Evolutionary conservation across 2,888 invertebrate species (phyloP).

Genomic region (Ferrisia virgata): DNA sequence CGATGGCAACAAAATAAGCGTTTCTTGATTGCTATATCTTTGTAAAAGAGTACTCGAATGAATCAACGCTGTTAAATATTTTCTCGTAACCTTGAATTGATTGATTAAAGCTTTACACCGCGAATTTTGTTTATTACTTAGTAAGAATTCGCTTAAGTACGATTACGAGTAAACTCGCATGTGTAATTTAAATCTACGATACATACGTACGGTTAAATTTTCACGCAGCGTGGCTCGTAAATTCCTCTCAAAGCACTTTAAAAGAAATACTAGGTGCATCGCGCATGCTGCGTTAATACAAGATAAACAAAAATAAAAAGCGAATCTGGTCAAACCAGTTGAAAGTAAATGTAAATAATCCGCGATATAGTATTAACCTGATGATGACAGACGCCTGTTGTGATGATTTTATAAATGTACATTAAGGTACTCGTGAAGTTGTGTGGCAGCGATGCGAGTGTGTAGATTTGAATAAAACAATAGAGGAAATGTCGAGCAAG

Average conservation of each 20-base stretch:
- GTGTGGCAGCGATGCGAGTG: too few relatives aligned
- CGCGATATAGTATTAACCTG: background rate
- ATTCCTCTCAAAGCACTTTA: background rate
- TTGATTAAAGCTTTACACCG: background rate
- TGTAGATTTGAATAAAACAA: too few relatives aligned
- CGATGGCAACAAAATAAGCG: background rate
- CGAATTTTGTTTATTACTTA: background rate
- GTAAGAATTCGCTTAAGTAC: background rate
- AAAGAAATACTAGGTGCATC: background rate
- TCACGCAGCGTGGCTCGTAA: background rate
- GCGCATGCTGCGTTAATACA: too few relatives aligned
- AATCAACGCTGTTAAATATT: background rate
- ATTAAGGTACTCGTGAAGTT: too few relatives aligned
- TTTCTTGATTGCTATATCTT: too few relatives aligned
- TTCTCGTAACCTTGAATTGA: background rate
- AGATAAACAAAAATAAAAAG: background rate
- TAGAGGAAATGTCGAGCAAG: too few relatives aligned
- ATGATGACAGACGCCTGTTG: background rate
- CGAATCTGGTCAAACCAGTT: slow-evolving; percentile 20
- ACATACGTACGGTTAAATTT: background rate
- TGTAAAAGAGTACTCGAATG: background rate
- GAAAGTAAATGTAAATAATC: background rate
- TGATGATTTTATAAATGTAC: too few relatives aligned
- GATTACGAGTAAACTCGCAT: background rate
- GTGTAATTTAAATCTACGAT: too few relatives aligned